Evolutionary conservation across 1,140 invertebrate genomes (phyloP), one percentile per base, ranked within the genome.

Genomic region (Nebria ingens): DNA sequence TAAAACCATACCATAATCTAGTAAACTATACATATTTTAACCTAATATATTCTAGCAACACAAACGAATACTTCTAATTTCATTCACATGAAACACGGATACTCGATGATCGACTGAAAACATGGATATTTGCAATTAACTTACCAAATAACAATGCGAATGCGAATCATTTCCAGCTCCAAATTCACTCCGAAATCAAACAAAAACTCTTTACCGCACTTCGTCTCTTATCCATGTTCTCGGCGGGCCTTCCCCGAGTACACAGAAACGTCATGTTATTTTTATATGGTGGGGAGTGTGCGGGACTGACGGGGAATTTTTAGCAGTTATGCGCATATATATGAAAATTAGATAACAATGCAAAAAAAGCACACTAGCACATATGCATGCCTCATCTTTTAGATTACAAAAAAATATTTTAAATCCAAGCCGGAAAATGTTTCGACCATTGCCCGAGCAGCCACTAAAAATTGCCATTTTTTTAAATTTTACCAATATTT

Each of bases 111-210:
- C 6, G n/a, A 9, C n/a, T 34, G 25, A 34, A 34, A 34, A 34
- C 25, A 34, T n/a, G n/a, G 25, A 34, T 17, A 11, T 6, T 17
- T 12, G 17, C 25, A 45, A 45, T 17, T 11, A 45, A 45, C 40
- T 45, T 45, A 45, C 40, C 40, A 45, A 45, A 11, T 17, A 45
- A 45, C 40, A 45, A 45, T 45, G 40, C 9, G 4, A 12, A 45
- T n/a, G n/a, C n/a, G n/a, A n/a, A n/a, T n/a, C n/a, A n/a, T n/a
- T n/a, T n/a, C n/a, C n/a, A n/a, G n/a, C n/a, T n/a, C n/a, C n/a
- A n/a, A n/a, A n/a, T n/a, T n/a, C n/a, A n/a, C n/a, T n/a, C n/a
- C n/a, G n/a, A n/a, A n/a, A n/a, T n/a, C n/a, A n/a, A n/a, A n/a
- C n/a, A n/a, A n/a, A n/a, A n/a, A n/a, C 25, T 45, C 40, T 17